These are phyloP conservation scores for Aelia acuminata DNA, from an alignment of 2,888 invertebrate genomes.

Conservation along the genomic window DNA sequence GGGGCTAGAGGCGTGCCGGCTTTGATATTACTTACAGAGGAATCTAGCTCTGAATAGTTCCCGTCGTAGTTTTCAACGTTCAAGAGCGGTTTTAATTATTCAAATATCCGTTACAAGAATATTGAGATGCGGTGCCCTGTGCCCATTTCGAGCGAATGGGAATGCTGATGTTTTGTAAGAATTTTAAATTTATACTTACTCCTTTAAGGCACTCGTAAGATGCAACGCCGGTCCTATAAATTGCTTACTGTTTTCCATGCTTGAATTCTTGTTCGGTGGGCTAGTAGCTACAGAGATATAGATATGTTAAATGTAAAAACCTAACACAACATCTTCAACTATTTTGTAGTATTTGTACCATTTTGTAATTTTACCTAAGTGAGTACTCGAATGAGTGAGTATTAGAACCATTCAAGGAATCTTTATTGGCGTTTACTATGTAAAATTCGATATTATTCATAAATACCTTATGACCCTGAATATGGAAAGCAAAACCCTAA, in stretches of 20 bases:
- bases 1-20: neutral
- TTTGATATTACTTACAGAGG: conserved; percentile 21
- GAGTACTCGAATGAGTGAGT: no score
- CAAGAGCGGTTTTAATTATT: conserved; percentile 17
- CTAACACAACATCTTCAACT: no score
- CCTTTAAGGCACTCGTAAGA: neutral
- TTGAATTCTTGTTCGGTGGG: neutral
- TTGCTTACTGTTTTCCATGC: neutral
- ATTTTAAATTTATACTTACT: neutral
- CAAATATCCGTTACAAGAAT: conserved; percentile 35
- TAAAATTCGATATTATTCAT: no score
- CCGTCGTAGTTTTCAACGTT: conserved; percentile 6
- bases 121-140: neutral
- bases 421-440: no score
- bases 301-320: no score
- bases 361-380: no score
- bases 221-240: neutral
- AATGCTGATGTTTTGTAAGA: neutral
- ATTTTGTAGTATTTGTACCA: no score
- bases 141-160: neutral
- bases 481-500: no score
- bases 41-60: conserved; percentile 13
- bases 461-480: no score
- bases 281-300: no score
- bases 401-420: no score